Conservation (phyloP, 1,140 invertebrate genomes). For the Forficula auricularia region DNA sequence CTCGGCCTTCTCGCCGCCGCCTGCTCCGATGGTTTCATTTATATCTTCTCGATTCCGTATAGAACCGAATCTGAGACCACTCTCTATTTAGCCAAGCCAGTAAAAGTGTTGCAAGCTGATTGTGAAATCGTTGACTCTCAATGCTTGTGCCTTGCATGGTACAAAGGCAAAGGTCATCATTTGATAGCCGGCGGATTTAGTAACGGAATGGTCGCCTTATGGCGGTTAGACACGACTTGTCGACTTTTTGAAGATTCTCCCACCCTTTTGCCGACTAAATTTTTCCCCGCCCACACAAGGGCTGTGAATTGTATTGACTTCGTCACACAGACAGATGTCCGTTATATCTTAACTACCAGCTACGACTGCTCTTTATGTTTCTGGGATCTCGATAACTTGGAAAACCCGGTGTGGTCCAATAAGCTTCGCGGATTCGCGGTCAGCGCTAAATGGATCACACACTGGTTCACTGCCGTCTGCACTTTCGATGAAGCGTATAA, state of each 20-base stretch:
- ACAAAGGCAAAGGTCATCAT: constrained; percentile 22
- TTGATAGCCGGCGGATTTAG: constrained; percentile 41
- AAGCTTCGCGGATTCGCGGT: constrained; percentile 24
- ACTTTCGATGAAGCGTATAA: constrained; percentile 13
- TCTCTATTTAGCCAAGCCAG: constrained; percentile 14
- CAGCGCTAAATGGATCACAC: constrained; percentile 25
- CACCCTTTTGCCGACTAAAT: constrained; percentile 22
- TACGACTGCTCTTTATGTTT: constrained; percentile 29
- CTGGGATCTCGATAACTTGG: constrained; percentile 30
- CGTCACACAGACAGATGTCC: constrained; percentile 22
- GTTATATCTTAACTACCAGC: constrained; percentile 26
- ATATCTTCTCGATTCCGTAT: constrained; percentile 41
- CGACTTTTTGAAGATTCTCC: constrained; percentile 24
- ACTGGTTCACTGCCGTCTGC: constrained; percentile 23
- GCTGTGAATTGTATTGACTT: constrained; percentile 26
- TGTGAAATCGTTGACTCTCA: constrained; percentile 18
- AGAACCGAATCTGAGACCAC: constrained; percentile 12
- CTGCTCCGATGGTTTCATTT: constrained; percentile 39
- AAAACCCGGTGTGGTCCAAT: constrained; percentile 15
- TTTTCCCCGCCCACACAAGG: constrained; percentile 29
- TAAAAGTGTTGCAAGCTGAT: constrained; percentile 12
- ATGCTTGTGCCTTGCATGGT: constrained; percentile 29
- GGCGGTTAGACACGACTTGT: constrained; percentile 33
- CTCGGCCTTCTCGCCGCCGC: constrained; percentile 51
- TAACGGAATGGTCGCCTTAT: constrained; percentile 41